Percentiles rank a stretch among this genome's conserved stretches.
Evolutionary conservation across 2,888 invertebrate species (phyloP).

Genomic region (Ophion costatus): DNA sequence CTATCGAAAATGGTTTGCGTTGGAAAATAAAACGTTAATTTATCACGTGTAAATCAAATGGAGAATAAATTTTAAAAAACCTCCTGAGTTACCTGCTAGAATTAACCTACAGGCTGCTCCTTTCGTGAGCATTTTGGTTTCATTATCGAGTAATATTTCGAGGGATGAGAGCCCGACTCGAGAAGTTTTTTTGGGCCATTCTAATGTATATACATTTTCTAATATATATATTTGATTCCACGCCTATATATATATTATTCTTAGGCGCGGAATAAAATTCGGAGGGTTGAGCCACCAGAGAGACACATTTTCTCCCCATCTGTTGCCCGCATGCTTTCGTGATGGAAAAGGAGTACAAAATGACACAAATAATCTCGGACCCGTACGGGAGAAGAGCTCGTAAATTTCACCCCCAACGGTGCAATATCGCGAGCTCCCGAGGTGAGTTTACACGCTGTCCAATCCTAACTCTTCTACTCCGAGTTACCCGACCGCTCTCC

Average conservation of each 20-base stretch:
- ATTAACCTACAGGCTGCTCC: too few relatives aligned
- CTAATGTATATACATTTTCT: too few relatives aligned
- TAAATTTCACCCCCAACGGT: slow-evolving; percentile 62
- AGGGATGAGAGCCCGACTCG: too few relatives aligned
- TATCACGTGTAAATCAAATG: too few relatives aligned
- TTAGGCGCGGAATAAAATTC: slow-evolving; percentile 42
- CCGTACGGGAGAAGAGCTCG: slow-evolving; percentile 51
- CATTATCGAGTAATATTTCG: too few relatives aligned
- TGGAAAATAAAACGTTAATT: too few relatives aligned
- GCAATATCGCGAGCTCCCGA: slow-evolving; percentile 64
- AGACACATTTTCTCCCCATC: background rate
- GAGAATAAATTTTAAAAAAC: too few relatives aligned
- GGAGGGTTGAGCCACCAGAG: slow-evolving; percentile 22
- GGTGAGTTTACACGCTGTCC: slow-evolving; percentile 63
- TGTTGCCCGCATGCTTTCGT: slow-evolving; percentile 20
- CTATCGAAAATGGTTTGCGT: too few relatives aligned
- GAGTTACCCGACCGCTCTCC: slow-evolving; percentile 54
- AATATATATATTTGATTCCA: too few relatives aligned
- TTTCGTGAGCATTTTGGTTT: too few relatives aligned
- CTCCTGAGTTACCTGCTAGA: too few relatives aligned
- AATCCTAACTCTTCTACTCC: slow-evolving; percentile 61
- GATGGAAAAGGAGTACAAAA: slow-evolving; percentile 36
- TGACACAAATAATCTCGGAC: slow-evolving; percentile 46
- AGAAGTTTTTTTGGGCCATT: too few relatives aligned
- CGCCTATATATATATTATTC: background rate